Percentiles rank a stretch among this genome's conserved stretches.
Conservation (phyloP, 2,797 vertebrate genomes). For the Micropoecilia bifurca region DNA sequence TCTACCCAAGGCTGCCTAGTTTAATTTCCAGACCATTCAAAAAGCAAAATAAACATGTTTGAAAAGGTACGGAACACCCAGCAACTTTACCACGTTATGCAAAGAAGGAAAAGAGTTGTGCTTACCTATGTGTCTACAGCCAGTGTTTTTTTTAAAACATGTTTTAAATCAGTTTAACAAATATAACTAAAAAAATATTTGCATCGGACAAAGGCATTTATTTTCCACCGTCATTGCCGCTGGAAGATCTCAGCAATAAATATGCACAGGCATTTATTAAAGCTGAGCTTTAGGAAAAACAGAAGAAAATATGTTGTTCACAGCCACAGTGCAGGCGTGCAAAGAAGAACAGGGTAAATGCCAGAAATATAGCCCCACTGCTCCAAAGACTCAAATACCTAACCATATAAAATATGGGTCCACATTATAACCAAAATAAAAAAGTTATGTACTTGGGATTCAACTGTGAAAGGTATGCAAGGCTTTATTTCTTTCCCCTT, state of each 20-base stretch:
- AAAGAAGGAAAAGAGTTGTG: constrained; percentile 42
- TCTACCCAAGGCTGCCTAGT: constrained; percentile 55
- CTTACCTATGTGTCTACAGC: constrained; percentile 30
- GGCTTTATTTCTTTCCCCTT: background rate
- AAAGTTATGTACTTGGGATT: background rate
- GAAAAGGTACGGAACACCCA: constrained; percentile 64
- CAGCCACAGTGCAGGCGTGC: constrained; percentile 17
- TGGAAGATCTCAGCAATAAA: constrained; percentile 24
- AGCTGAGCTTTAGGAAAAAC: constrained; percentile 48
- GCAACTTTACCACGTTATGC: constrained; percentile 46
- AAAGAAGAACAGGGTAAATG: constrained; percentile 53
- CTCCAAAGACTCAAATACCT: constrained; percentile 9
- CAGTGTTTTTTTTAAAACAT: constrained; percentile 29
- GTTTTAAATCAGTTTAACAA: constrained; percentile 48
- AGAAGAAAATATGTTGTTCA: constrained; percentile 43
- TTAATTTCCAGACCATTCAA: constrained; percentile 62
- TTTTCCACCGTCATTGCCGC: constrained; percentile 48
- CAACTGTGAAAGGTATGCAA: background rate
- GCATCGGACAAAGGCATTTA: constrained; percentile 49
- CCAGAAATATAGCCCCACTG: constrained; percentile 14
- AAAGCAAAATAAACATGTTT: constrained; percentile 67
- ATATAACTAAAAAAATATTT: constrained; percentile 43
- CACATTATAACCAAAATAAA: background rate
- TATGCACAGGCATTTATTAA: constrained; percentile 51
- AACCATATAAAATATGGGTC: background rate